Conservation (phyloP, 1,140 invertebrate species). For the Acromyrmex charruanus region DNA sequence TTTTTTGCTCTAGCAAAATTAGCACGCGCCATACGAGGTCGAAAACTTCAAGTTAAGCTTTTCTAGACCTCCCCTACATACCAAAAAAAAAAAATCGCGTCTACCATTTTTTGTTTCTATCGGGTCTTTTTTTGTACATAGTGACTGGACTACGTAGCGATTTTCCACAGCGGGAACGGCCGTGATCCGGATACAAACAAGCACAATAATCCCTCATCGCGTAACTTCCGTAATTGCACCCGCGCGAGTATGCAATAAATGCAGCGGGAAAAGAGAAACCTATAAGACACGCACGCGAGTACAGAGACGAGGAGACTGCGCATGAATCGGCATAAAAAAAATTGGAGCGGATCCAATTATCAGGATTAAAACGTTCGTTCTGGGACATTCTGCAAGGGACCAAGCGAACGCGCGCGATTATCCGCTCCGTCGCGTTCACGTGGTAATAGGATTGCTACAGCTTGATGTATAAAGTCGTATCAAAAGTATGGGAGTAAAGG, state of each 20-base stretch:
- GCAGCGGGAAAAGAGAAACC: constrained; percentile 23
- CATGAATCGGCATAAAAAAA: constrained; percentile 62
- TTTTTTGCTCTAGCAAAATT: too few species aligned
- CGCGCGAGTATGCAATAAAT: constrained; percentile 33
- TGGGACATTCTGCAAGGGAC: constrained; percentile 29
- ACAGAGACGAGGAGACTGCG: background rate
- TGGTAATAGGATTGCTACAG: constrained; percentile 69
- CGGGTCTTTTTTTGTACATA: too few species aligned
- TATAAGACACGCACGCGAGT: background rate
- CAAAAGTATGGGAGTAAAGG: constrained; percentile 65
- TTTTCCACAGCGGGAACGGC: constrained; percentile 19
- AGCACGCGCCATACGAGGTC: too few species aligned
- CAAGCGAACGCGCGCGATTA: constrained; percentile 58
- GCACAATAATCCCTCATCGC: constrained; percentile 42
- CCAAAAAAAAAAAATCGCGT: too few species aligned
- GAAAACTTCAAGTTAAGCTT: too few species aligned
- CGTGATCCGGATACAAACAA: constrained; percentile 40
- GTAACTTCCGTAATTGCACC: constrained; percentile 32
- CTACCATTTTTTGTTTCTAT: too few species aligned
- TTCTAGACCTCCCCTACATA: too few species aligned
- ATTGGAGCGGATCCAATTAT: constrained; percentile 61
- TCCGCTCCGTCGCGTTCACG: constrained; percentile 39
- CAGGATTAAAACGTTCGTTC: constrained; percentile 64
- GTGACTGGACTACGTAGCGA: constrained; percentile 10
- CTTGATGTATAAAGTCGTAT: constrained; percentile 71